phyloP scores from a whole-genome alignment of 30 jellyfish, hydroid and myxozoan genomes.

The Mastigias papua region DNA sequence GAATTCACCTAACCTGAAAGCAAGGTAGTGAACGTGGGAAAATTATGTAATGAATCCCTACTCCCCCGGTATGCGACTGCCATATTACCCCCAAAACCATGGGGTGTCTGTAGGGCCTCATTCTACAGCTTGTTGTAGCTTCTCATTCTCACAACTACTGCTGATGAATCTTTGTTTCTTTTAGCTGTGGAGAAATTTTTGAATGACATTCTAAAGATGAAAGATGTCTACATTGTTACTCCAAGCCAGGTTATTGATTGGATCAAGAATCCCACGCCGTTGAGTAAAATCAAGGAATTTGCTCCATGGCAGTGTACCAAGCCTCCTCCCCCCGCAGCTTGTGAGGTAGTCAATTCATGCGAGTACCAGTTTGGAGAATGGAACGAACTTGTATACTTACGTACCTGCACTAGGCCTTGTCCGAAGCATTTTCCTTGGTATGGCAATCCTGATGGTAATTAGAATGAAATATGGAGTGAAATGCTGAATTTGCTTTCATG shows the following conservation, averaged over 20 bases:
- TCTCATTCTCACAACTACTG: too few species aligned
- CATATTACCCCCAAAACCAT: too few species aligned
- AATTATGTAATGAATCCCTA: too few species aligned
- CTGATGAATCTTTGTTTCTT: too few species aligned
- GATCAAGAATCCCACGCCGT: slow-evolving; percentile 81
- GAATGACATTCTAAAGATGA: slow-evolving; percentile 35
- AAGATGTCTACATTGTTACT: slow-evolving; percentile 77
- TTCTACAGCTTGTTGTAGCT: too few species aligned
- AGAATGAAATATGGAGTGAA: neutral
- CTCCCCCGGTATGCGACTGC: too few species aligned
- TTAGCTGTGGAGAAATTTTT: slow-evolving; percentile 66
- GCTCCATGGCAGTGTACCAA: slow-evolving; percentile 81
- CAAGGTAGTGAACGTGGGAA: too few species aligned
- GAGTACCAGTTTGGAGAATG: slow-evolving; percentile 25
- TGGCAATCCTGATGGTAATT: slow-evolving; percentile 72
- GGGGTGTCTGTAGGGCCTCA: too few species aligned
- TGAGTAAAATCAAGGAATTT: slow-evolving; percentile 41
- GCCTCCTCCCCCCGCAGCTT: slow-evolving; percentile 62
- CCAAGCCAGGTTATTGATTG: slow-evolving; percentile 77
- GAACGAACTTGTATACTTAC: slow-evolving; percentile 24
- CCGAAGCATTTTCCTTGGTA: slow-evolving; percentile 75
- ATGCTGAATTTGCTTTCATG: neutral
- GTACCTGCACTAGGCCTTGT: slow-evolving; percentile 39
- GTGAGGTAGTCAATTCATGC: slow-evolving; percentile 25
- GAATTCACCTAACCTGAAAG: too few species aligned